Conservation (phyloP, 2,888 invertebrate genomes). For the Sarcophaga subvicina region DNA sequence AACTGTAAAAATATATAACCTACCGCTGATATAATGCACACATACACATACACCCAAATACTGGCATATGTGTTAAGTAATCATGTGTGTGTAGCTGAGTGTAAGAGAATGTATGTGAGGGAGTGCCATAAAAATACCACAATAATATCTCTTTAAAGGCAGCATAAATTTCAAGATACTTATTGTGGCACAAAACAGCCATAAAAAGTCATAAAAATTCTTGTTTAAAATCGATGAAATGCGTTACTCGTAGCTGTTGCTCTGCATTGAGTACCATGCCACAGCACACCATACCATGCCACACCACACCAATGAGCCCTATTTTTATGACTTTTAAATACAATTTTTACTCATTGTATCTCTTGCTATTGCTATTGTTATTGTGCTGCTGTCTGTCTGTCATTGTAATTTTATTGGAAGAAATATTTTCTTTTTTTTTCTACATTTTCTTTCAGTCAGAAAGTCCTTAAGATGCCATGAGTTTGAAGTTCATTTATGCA, state of each 20-base stretch:
- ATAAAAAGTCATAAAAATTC: constrained; percentile 62
- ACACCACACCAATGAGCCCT: constrained; percentile 32
- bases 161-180: constrained; percentile 23
- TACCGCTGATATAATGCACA: constrained; percentile 39
- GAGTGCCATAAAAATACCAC: background rate
- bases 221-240: constrained; percentile 53
- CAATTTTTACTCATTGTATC: background rate
- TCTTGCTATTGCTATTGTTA: background rate
- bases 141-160: background rate
- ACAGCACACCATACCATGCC: background rate
- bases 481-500: constrained; percentile 60
- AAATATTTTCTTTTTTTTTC: constrained; percentile 36
- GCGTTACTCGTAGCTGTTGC: constrained; percentile 1
- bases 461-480: constrained; percentile 62
- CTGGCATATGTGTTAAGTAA: background rate
- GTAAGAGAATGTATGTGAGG: constrained; percentile 18
- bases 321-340: constrained; percentile 62
- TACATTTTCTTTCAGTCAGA: constrained; percentile 43
- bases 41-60: background rate
- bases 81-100: constrained; percentile 10
- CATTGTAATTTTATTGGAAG: constrained; percentile 13
- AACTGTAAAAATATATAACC: background rate
- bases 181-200: constrained; percentile 37
- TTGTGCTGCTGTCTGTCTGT: background rate
- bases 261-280: background rate